Base-by-base conservation (phyloP, 2,888 invertebrate species). In the Hirtodrosophila trivittata region DNA sequence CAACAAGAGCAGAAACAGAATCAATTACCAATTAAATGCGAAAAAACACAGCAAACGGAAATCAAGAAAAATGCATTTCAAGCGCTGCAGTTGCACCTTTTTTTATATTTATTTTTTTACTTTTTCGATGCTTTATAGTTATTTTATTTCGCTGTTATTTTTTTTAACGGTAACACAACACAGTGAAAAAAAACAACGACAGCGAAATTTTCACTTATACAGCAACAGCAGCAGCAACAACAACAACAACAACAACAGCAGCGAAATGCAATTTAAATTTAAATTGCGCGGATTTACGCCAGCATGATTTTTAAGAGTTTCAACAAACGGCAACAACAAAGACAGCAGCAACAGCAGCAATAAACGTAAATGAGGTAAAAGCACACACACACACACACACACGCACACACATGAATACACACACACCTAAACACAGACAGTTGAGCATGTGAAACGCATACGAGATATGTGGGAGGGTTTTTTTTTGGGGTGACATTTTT, bases 261-360 rank as follows among this genome's bases (percentile, higher is more conserved):
- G 10, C 18, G 9, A 70, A 80, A 66, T 81, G 69, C 78, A 82
- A 82, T 85, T 86, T 75, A 78, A 87, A 82, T 77, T 82, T 76
- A 82, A 87, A 80, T 86, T 84, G 71, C 71, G 67, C 87, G 87
- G 87, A 87, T 87, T 86, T 84, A 88, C 89, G 89, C 84, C 77
- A 74, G 76, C 80, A 63, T 87, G 87, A 73, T 85, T 87, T 89
- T 85, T 50, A 67, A 82, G 72, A 75, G 75, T 67, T 77, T 82
- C 66, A 38, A 50, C 59, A 75, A 59, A 52, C 55, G 46, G 30
- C 49, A 60, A 41, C 28, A 57, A n/a, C 33, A 74, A 51, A 26
- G 38, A 45, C 35, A 35, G 33, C 47, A 49, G 18, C 41, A 45
- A 12, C 42, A 49, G 10, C 55, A 38, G 42, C 49, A 60, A 70